phyloP scores from a whole-genome alignment of 2,888 invertebrate genomes.

The Trisateles emortualis region DNA sequence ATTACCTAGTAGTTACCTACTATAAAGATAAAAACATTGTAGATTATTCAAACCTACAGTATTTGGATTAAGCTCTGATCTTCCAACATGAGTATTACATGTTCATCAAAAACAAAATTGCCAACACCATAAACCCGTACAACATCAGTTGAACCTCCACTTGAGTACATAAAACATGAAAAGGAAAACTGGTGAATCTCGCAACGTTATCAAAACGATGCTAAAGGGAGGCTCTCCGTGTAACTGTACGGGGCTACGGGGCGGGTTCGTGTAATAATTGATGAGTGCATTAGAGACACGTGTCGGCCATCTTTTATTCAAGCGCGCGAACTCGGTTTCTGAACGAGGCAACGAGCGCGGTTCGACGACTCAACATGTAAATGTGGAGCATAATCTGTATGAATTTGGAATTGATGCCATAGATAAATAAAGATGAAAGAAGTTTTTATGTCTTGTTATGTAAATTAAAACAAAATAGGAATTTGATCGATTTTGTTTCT shows the following conservation, averaged over 20 bases:
- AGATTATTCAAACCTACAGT: too few species aligned
- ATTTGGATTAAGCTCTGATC: neutral
- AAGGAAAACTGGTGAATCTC: constrained; percentile 48
- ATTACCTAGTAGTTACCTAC: too few species aligned
- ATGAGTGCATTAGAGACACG: constrained; percentile 85
- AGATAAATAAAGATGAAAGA: neutral
- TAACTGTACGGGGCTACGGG: constrained; percentile 41
- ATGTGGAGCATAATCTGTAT: constrained; percentile 59
- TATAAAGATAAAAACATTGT: too few species aligned
- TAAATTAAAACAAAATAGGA: too few species aligned
- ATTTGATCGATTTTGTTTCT: too few species aligned
- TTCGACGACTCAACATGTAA: constrained; percentile 34
- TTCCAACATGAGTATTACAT: neutral
- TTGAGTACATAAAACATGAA: constrained; percentile 49
- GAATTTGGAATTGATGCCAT: constrained; percentile 46
- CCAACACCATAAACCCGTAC: constrained; percentile 23
- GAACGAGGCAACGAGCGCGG: constrained; percentile 29
- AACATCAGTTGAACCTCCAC: constrained; percentile 7
- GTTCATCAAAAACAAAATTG: constrained; percentile 18
- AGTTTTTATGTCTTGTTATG: neutral
- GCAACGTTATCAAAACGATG: constrained; percentile 54
- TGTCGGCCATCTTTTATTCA: constrained; percentile 81
- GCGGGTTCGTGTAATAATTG: constrained; percentile 72
- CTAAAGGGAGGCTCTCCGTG: constrained; percentile 46
- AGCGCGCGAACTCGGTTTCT: constrained; percentile 46